Base-by-base conservation (phyloP, 2,888 invertebrate species). In the Parelbella ahira region DNA sequence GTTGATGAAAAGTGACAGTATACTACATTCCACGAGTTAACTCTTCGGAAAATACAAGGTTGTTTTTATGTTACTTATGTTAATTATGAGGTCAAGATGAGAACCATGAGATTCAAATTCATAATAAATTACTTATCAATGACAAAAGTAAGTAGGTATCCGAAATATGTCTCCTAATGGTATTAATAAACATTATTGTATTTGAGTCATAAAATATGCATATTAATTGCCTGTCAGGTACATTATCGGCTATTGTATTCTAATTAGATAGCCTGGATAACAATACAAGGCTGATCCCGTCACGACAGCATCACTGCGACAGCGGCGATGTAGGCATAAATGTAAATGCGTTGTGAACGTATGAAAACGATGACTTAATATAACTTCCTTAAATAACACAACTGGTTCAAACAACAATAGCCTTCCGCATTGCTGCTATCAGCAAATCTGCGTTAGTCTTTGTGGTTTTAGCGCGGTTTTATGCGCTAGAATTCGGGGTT, bases 231-330 rank as follows among this genome's bases (percentile, higher is more conserved):
- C 53, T 65, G 71, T 68, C 67, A 73, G 68, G 63, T 71, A 61
- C 66, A 72, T 71, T 65, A 67, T 58, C 54, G 58, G 60, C 77
- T 60, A 83, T 86, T 84, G 86, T 84, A 84, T 84, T 83, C 72
- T 82, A 84, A 84, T 84, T 69, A 71, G 71, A 68, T 61, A 68
- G 72, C 64, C 68, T 62, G 72, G 66, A 71, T 71, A 61, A 68
- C 63, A 55, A 54, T 48, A 53, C 60, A 83, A 86, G 84, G 86
- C 64, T 81, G 58, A 53, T 63, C 58, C 57, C 56, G 80, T 81
- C 86, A 84, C 84, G 84, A 74, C 52, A 50, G 48, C 51, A 63
- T 68, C 67, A 60, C 45, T 58, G 61, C 55, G 76, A 75, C 75
- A 72, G 60, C 68, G 58, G 60, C 54, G 58, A 63, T 57, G 44